phyloP scores from a whole-genome alignment of 1,140 invertebrate species.

The Megalopta genalis region DNA sequence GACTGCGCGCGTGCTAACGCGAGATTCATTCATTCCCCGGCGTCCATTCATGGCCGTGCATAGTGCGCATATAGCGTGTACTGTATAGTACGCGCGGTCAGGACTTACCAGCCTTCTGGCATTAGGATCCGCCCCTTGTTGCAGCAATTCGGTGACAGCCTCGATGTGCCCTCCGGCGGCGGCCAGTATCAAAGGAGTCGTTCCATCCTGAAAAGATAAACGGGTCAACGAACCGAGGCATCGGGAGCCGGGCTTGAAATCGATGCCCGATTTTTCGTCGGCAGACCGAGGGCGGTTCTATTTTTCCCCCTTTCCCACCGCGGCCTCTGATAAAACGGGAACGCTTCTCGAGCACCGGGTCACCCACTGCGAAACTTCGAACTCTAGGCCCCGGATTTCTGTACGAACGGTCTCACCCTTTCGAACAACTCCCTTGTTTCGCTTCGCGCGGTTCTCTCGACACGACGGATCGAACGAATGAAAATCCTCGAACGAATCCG shows the following conservation, averaged over 20 bases:
- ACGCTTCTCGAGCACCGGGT: not conserved
- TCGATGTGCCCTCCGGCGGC: constrained; percentile 93
- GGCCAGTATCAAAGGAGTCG: constrained; percentile 93
- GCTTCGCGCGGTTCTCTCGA: no score
- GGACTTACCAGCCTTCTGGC: constrained; percentile 88
- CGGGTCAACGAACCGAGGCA: constrained; percentile 1
- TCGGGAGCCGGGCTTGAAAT: not conserved
- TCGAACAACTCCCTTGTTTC: no score
- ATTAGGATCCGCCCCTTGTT: constrained; percentile 93
- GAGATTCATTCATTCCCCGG: constrained; percentile 35
- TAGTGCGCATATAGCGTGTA: no score
- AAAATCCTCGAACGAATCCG: no score
- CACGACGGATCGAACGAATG: no score
- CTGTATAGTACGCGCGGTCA: constrained; percentile 16
- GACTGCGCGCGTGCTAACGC: constrained; percentile 19
- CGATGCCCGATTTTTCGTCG: not conserved
- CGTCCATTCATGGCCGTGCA: constrained; percentile 37
- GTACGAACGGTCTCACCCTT: not conserved
- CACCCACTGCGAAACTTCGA: not conserved
- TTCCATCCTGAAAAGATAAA: constrained; percentile 89
- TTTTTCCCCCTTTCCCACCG: no score
- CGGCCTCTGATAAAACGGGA: not conserved
- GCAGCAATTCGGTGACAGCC: constrained; percentile 91
- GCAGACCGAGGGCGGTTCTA: no score
- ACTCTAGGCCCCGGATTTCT: not conserved